Conservation (phyloP, 2,888 invertebrate genomes). For the Onchidella celtica region DNA sequence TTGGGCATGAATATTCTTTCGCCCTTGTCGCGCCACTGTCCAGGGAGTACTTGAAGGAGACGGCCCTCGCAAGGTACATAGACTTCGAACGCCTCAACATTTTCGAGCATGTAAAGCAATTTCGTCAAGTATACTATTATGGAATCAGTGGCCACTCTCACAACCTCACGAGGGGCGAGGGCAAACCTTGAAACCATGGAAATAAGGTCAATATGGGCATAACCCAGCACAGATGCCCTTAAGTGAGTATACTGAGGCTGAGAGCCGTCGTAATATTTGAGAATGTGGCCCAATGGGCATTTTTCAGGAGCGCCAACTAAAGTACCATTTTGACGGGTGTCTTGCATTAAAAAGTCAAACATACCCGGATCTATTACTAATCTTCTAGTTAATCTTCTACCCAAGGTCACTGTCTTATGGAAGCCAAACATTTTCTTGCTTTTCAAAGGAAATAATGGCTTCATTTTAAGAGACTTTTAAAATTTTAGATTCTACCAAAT, state of each 20-base stretch:
- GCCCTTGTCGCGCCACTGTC: constrained; percentile 13
- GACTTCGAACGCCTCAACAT: too few species aligned
- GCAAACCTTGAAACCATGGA: background rate
- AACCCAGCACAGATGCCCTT: background rate
- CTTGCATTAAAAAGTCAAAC: background rate
- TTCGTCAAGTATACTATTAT: too few species aligned
- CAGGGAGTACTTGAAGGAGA: background rate
- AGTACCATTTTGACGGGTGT: background rate
- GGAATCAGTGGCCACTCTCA: constrained; percentile 15
- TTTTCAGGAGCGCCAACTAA: background rate
- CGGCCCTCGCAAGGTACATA: too few species aligned
- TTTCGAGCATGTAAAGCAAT: background rate
- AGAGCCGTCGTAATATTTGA: background rate
- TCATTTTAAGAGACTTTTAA: too few species aligned
- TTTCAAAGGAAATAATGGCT: background rate
- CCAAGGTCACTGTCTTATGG: background rate
- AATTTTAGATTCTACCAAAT: too few species aligned
- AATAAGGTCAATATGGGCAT: background rate
- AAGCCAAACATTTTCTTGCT: background rate
- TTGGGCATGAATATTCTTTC: background rate
- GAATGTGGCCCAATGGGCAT: background rate
- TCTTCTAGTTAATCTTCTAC: background rate
- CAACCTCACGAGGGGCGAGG: background rate
- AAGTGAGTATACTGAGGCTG: background rate
- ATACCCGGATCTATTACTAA: background rate